phyloP scores from a whole-genome alignment of 1,140 invertebrate species.

The Nebria ingens region DNA sequence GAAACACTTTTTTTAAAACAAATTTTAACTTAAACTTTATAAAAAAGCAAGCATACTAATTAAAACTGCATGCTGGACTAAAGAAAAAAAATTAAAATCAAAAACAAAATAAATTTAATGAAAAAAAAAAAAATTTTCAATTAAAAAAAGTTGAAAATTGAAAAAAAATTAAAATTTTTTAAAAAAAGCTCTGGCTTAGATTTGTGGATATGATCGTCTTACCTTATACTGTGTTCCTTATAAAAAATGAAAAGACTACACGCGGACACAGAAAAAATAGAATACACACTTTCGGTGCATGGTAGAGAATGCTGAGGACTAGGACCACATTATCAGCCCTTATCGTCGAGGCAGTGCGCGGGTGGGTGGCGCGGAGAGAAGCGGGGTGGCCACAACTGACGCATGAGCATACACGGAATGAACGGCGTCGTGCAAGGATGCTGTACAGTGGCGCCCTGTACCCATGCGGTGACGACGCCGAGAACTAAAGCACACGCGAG shows the following conservation, averaged over 20 bases:
- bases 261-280: conserved; percentile 6
- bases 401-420: conserved; percentile 27
- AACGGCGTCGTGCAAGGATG: conserved; percentile 32
- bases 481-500: conserved; percentile 16
- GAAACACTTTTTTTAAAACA: background rate
- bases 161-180: background rate
- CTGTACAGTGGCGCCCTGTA: conserved; percentile 31
- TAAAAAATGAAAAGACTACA: background rate
- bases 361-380: no score
- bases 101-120: background rate
- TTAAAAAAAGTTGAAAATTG: background rate
- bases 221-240: conserved; percentile 3
- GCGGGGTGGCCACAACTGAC: conserved; percentile 30
- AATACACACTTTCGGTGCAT: conserved; percentile 34
- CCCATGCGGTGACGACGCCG: conserved; percentile 21
- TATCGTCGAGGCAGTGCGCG: no score
- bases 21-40: background rate
- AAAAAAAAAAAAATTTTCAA: background rate
- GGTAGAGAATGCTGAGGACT: conserved; percentile 35
- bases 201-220: background rate
- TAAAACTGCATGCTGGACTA: no score
- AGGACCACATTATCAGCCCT: conserved; percentile 35
- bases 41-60: background rate
- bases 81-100: no score
- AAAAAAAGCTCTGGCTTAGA: background rate